A percentile compares a stretch with the other conserved stretches of the same genome.
Conservation (phyloP, 35 echinoderm and acorn worm species). For the Anneissia japonica region DNA sequence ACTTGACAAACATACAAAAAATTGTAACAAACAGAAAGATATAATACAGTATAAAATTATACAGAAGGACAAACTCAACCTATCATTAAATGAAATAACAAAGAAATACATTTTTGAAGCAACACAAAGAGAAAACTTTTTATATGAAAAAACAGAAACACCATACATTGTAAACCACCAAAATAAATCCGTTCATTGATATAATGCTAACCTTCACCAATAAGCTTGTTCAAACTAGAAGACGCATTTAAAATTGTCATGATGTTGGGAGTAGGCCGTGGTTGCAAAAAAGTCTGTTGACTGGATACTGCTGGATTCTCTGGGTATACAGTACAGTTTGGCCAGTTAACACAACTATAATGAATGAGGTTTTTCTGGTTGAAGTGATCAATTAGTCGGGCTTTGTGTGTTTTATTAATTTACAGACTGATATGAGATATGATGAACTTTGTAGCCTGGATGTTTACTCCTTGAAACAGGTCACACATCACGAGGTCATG, state of each 20-base stretch:
- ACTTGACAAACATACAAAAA: no score
- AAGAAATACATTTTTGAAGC: no score
- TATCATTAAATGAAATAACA: no score
- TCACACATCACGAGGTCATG: not conserved
- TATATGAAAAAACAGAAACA: no score
- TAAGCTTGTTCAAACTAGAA: not conserved
- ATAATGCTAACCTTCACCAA: not conserved
- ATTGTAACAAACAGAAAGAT: no score
- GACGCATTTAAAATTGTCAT: not conserved
- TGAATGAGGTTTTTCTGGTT: not conserved
- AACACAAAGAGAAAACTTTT: no score
- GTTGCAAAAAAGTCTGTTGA: no score
- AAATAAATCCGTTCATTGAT: no score
- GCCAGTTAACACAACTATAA: not conserved
- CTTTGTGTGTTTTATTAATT: conserved; percentile 1
- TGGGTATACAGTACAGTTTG: not conserved
- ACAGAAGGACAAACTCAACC: no score
- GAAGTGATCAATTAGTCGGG: not conserved
- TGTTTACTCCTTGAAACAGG: not conserved
- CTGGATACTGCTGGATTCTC: not conserved
- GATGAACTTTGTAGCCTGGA: not conserved
- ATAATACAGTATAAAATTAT: no score
- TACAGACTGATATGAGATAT: not conserved
- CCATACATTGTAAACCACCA: no score
- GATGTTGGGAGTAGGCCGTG: not conserved